Evolutionary conservation across 2,113 vertebrate species (phyloP).

Genomic region (Marmota monax): DNA sequence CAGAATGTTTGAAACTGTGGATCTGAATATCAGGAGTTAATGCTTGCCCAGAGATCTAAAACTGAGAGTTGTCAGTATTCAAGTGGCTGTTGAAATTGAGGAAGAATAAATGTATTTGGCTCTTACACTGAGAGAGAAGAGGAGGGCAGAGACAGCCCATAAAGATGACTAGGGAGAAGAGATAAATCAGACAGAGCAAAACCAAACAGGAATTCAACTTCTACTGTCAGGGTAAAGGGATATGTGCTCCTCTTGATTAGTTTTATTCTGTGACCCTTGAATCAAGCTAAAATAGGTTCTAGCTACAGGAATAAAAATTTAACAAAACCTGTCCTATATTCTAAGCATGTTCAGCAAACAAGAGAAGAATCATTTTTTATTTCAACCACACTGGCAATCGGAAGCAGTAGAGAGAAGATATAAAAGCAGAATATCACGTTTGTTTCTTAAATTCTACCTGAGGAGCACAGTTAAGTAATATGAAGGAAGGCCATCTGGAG

Average conservation of each 20-base stretch:
- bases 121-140: background rate
- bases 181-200: background rate
- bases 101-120: background rate
- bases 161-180: background rate
- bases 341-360: background rate
- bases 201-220: background rate
- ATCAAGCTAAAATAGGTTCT: constrained; percentile 36
- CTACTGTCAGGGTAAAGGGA: background rate
- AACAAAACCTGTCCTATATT: constrained; percentile 65
- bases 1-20: background rate
- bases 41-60: background rate
- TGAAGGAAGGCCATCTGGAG: background rate
- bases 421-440: background rate
- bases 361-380: constrained; percentile 40
- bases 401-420: background rate
- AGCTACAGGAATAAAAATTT: constrained; percentile 39
- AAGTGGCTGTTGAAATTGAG: background rate
- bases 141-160: background rate
- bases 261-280: constrained; percentile 38
- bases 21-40: background rate
- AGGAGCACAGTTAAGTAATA: background rate
- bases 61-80: background rate
- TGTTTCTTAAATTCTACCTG: background rate
- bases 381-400: constrained; percentile 38
- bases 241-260: background rate